These are phyloP conservation scores for Brachyhypopomus occidentalis DNA, from an alignment of 2,113 vertebrate genomes.

Conservation along the genomic window DNA sequence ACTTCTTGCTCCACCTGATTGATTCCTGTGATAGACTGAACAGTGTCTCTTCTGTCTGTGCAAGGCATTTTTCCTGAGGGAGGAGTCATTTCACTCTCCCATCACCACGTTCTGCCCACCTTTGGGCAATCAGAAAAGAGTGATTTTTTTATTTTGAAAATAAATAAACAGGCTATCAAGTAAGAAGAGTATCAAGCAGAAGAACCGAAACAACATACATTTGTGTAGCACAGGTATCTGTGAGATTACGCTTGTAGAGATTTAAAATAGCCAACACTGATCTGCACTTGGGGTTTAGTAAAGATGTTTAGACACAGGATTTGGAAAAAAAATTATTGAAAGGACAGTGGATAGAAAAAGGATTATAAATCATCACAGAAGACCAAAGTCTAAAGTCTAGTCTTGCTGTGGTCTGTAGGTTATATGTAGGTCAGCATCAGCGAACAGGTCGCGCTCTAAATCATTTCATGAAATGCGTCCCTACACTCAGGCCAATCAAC, in stretches of 20 bases:
- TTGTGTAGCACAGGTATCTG: too few species aligned
- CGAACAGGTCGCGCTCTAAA: slow-evolving; percentile 44
- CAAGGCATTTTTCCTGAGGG: neutral
- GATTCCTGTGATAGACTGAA: slow-evolving; percentile 13
- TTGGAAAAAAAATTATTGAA: neutral
- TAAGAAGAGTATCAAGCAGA: too few species aligned
- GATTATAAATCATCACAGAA: neutral
- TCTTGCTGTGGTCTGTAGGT: slow-evolving; percentile 11
- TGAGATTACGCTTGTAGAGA: too few species aligned
- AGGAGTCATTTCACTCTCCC: neutral
- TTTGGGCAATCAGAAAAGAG: neutral
- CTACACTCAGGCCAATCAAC: slow-evolving; percentile 11
- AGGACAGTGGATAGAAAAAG: neutral
- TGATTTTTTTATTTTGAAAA: neutral
- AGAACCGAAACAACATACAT: neutral
- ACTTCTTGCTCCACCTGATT: slow-evolving; percentile 2
- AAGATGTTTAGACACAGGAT: neutral
- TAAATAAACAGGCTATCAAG: neutral
- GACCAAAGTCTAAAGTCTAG: neutral
- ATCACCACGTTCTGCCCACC: neutral
- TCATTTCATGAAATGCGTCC: slow-evolving; percentile 47
- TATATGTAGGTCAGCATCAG: slow-evolving; percentile 33
- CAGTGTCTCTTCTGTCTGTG: slow-evolving; percentile 19
- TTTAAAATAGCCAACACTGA: too few species aligned
- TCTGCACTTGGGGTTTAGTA: neutral